Percentiles rank a stretch among this genome's conserved stretches.
Evolutionary conservation across 2,797 vertebrate genomes (phyloP).

Genomic region (Pristis pectinata): DNA sequence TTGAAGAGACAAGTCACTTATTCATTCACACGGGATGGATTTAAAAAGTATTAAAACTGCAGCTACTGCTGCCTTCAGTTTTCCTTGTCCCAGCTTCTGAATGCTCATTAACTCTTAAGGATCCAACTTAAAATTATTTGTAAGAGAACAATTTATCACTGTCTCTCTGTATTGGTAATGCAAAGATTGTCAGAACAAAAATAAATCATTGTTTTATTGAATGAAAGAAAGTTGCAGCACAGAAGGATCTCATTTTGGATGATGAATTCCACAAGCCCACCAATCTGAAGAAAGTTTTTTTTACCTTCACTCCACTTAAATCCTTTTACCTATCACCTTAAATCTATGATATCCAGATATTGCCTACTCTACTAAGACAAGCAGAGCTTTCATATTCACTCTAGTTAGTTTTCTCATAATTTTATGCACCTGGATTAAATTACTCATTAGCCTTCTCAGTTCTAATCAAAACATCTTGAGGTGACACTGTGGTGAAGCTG

Average conservation of each 20-base stretch:
- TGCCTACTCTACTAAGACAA: too few species aligned
- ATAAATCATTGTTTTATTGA: not conserved
- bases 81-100: not conserved
- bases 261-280: too few species aligned
- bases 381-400: too few species aligned
- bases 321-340: too few species aligned
- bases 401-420: too few species aligned
- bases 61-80: not conserved
- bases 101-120: not conserved
- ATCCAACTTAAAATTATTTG: not conserved
- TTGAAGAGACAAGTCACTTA: slow-evolving; percentile 27
- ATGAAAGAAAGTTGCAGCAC: not conserved
- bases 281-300: too few species aligned
- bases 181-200: not conserved
- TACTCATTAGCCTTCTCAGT: too few species aligned
- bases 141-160: not conserved
- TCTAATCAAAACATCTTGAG: too few species aligned
- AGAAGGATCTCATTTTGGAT: not conserved
- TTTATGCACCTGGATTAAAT: too few species aligned
- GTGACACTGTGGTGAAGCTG: too few species aligned
- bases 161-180: not conserved
- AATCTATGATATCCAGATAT: too few species aligned
- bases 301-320: too few species aligned
- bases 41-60: slow-evolving; percentile 16
- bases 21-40: not conserved